A percentile compares a stretch with the other conserved stretches of the same genome.
These are phyloP conservation scores for Gymnobelideus leadbeateri DNA, from an alignment of 2,113 vertebrate species.

Conservation along the genomic window DNA sequence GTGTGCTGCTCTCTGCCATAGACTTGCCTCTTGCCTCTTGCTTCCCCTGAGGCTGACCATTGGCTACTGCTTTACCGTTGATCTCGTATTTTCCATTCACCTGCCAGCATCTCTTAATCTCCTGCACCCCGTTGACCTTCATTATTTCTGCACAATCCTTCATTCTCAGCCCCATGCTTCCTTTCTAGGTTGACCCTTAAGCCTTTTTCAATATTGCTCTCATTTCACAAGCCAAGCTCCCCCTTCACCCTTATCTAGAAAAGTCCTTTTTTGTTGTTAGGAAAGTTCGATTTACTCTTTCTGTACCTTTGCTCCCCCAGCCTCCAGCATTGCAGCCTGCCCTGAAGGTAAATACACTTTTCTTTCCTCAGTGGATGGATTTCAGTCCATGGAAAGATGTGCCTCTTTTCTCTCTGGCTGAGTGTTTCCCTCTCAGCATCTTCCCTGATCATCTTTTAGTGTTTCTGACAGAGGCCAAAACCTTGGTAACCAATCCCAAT, in stretches of 20 bases:
- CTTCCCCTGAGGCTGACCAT: neutral
- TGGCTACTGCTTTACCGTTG: neutral
- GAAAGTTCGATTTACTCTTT: neutral
- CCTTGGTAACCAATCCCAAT: neutral
- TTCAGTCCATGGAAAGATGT: neutral
- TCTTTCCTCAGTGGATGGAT: neutral
- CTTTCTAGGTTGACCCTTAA: neutral
- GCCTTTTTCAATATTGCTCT: neutral
- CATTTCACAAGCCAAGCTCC: neutral
- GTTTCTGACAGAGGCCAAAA: neutral
- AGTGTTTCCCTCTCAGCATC: neutral
- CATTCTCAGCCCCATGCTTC: neutral
- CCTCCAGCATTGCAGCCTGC: neutral
- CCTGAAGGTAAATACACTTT: neutral
- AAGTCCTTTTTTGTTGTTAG: neutral
- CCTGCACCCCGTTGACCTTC: neutral
- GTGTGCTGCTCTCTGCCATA: neutral
- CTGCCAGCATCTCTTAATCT: neutral
- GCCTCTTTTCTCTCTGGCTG: neutral
- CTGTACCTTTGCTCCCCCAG: neutral
- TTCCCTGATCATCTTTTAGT: neutral
- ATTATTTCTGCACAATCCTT: neutral
- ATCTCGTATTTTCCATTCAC: neutral
- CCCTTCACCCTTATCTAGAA: slow-evolving; percentile 8
- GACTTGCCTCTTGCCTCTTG: neutral